Evolutionary conservation across 2,888 invertebrate genomes (phyloP), one percentile per base, ranked within the genome.

Genomic region (Brachyptera putata): DNA sequence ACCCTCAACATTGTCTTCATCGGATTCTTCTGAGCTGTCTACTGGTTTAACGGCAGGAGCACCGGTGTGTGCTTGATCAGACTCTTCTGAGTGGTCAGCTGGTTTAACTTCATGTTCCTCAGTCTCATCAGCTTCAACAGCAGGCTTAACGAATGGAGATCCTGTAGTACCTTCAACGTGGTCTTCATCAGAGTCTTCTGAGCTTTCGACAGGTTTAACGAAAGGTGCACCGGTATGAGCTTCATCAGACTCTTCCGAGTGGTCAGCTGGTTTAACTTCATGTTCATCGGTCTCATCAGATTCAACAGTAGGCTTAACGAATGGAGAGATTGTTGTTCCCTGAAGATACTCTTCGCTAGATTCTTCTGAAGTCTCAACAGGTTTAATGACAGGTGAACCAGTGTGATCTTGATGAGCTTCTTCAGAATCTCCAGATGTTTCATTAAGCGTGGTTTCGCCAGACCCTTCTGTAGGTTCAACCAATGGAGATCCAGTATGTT

Each of bases 61-160:
- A 7, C 21, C 41, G 18, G 41, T 41, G 4, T 39, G 65, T 22
- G 63, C 59, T 43, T 70, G 76, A 64, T 41, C 21, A 18, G 48
- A 60, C 22, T 46, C 58, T 21, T 50, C 34, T 16, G 36, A 21
- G 56, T 62, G 57, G 37, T 55, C 57, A 21, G 59, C n/a, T n/a
- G n/a, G n/a, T n/a, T n/a, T n/a, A n/a, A n/a, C n/a, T n/a, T n/a
- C n/a, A n/a, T n/a, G n/a, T n/a, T 11, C 41, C 9, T 41, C 41
- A 16, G 1, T 18, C 21, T 41, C 41, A 9, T 41, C 5, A 37
- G 7, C n/a, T n/a, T n/a, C n/a, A n/a, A n/a, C n/a, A n/a, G n/a
- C n/a, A n/a, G n/a, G n/a, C n/a, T n/a, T n/a, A n/a, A n/a, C n/a
- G n/a, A n/a, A n/a, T n/a, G n/a, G n/a, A n/a, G n/a, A n/a, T n/a